Evolutionary conservation across 2,888 invertebrate genomes (phyloP).

Genomic region (Diadromus collaris): DNA sequence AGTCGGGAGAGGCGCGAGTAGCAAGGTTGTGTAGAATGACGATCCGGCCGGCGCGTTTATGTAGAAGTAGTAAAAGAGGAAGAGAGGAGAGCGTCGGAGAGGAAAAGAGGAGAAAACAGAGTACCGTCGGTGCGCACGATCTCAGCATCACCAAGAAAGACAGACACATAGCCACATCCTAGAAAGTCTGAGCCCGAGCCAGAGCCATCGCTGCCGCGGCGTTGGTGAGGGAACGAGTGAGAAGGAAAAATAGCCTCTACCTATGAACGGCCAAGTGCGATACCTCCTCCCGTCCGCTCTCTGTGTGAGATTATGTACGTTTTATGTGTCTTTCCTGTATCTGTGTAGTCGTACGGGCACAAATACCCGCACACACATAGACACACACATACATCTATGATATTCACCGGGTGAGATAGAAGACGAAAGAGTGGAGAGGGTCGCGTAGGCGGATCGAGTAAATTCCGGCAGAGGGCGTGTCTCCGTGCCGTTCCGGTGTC

Average conservation of each 20-base stretch:
- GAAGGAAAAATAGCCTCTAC: slow-evolving; percentile 38
- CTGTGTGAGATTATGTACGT: slow-evolving; percentile 30
- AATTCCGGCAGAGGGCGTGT: slow-evolving; percentile 78
- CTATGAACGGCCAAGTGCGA: slow-evolving; percentile 7
- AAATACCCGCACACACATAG: slow-evolving; percentile 10
- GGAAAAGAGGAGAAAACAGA: slow-evolving; percentile 61
- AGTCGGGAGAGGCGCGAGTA: slow-evolving; percentile 14
- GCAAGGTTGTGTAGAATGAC: slow-evolving; percentile 25
- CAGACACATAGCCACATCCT: background rate
- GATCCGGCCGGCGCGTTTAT: slow-evolving; percentile 23
- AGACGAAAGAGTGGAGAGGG: slow-evolving; percentile 53
- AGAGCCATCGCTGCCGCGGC: slow-evolving; percentile 21
- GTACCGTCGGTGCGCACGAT: slow-evolving; percentile 60
- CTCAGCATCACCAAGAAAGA: slow-evolving; percentile 46
- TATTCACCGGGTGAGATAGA: slow-evolving; percentile 56
- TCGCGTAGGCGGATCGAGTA: slow-evolving; percentile 73
- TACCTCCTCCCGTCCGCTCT: background rate
- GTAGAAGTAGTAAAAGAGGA: slow-evolving; percentile 13
- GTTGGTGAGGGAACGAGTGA: slow-evolving; percentile 19
- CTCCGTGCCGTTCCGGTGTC: slow-evolving; percentile 70
- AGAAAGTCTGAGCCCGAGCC: slow-evolving; percentile 26
- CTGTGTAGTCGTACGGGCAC: background rate
- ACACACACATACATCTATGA: slow-evolving; percentile 22
- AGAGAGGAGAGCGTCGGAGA: slow-evolving; percentile 1
- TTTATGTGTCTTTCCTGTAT: slow-evolving; percentile 3